Evolutionary conservation across 2,888 invertebrate species (phyloP).

Genomic region (Heteromurus nitidus): DNA sequence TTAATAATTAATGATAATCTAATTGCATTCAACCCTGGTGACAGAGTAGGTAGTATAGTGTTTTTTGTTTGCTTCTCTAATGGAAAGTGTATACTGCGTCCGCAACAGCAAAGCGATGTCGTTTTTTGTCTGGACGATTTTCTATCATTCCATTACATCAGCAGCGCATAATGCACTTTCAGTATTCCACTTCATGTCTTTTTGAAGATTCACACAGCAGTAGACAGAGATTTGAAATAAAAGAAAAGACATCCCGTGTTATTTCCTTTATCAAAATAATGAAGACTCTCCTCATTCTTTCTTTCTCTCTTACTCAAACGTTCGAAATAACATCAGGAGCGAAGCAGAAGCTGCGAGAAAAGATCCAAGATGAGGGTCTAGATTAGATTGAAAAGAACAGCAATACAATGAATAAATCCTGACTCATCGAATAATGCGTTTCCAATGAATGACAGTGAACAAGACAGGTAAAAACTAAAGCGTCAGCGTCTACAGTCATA

Average conservation of each 20-base stretch:
- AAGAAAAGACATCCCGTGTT: conserved; percentile 32
- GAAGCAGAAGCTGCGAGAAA: conserved; percentile 55
- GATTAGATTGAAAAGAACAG: conserved; percentile 71
- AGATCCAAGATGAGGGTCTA: conserved; percentile 69
- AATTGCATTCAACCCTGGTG: conserved; percentile 53
- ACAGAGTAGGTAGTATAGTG: conserved; percentile 18
- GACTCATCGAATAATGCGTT: conserved; percentile 73
- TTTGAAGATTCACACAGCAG: conserved; percentile 28
- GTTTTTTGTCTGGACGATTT: conserved; percentile 39
- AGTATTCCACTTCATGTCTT: conserved; percentile 51
- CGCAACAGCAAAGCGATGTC: too few species aligned
- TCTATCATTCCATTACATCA: conserved; percentile 47
- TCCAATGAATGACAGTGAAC: conserved; percentile 72
- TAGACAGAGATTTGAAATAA: conserved; percentile 45
- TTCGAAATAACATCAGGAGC: neutral
- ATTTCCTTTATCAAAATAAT: conserved; percentile 59
- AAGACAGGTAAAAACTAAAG: conserved; percentile 67
- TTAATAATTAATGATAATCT: conserved; percentile 55
- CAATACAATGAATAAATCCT: conserved; percentile 70
- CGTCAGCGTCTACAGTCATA: conserved; percentile 53
- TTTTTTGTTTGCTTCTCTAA: conserved; percentile 17
- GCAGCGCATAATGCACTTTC: conserved; percentile 45
- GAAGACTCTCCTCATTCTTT: conserved; percentile 38
- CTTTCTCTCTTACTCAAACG: conserved; percentile 4
- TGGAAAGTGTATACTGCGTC: neutral